These are phyloP conservation scores for Leptopilina syphax DNA, from an alignment of 2,888 invertebrate species.

Conservation along the genomic window DNA sequence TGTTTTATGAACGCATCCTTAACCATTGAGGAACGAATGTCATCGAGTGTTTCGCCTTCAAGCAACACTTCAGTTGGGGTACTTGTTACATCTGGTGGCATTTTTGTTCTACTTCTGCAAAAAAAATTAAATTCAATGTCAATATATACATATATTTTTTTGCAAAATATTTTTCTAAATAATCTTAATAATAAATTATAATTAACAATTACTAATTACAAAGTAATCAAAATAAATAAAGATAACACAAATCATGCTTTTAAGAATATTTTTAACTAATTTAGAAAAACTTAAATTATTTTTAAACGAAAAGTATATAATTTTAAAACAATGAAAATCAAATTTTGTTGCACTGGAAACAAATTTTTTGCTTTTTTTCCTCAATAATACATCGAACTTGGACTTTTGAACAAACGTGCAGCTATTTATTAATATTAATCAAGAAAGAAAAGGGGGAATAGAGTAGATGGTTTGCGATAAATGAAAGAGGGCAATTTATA, in stretches of 20 bases:
- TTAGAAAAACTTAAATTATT: too few species aligned
- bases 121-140: constrained; percentile 21
- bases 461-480: background rate
- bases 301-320: too few species aligned
- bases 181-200: too few species aligned
- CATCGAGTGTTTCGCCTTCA: constrained; percentile 69
- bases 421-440: constrained; percentile 18
- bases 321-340: too few species aligned
- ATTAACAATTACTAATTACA: too few species aligned
- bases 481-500: constrained; percentile 19
- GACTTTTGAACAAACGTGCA: background rate
- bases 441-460: constrained; percentile 27
- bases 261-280: too few species aligned
- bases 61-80: constrained; percentile 74
- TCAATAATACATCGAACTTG: too few species aligned
- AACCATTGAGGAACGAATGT: constrained; percentile 35
- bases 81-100: constrained; percentile 77
- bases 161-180: too few species aligned
- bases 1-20: constrained; percentile 45
- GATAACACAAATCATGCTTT: too few species aligned
- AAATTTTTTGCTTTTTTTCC: background rate
- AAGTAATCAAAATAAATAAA: too few species aligned
- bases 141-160: too few species aligned
- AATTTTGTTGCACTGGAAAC: too few species aligned
- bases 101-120: constrained; percentile 62